phyloP scores from a whole-genome alignment of 2,113 vertebrate genomes.

The Carollia perspicillata region DNA sequence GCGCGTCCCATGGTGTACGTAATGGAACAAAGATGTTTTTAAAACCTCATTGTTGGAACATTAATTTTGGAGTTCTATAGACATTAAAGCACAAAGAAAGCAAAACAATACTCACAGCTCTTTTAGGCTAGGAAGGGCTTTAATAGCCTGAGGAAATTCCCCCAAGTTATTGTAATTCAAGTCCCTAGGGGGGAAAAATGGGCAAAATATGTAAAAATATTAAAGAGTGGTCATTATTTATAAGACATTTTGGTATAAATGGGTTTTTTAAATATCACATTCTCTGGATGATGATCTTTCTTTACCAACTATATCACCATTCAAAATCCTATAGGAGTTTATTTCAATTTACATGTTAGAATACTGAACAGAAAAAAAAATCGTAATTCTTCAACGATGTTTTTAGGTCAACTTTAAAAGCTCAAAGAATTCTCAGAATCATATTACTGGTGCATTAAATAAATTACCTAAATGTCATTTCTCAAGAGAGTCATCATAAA shows the following conservation, averaged over 20 bases:
- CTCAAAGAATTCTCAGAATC: neutral
- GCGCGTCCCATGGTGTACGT: neutral
- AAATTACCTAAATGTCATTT: neutral
- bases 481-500: neutral
- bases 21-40: neutral
- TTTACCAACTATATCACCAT: neutral
- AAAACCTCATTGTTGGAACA: neutral
- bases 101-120: conserved; percentile 91
- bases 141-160: conserved; percentile 94
- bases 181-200: conserved; percentile 84
- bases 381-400: neutral
- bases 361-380: neutral
- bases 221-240: neutral
- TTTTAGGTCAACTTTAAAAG: conserved; percentile 5
- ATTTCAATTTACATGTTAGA: neutral
- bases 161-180: conserved; percentile 97
- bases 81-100: neutral
- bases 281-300: neutral
- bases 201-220: neutral
- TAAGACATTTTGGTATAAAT: neutral
- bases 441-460: neutral
- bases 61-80: neutral
- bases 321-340: neutral
- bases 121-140: conserved; percentile 93
- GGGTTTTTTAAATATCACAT: neutral